Percentiles rank a stretch among this genome's conserved stretches.
Conservation (phyloP, 1,140 invertebrate species). For the Heliconius nattereri region DNA sequence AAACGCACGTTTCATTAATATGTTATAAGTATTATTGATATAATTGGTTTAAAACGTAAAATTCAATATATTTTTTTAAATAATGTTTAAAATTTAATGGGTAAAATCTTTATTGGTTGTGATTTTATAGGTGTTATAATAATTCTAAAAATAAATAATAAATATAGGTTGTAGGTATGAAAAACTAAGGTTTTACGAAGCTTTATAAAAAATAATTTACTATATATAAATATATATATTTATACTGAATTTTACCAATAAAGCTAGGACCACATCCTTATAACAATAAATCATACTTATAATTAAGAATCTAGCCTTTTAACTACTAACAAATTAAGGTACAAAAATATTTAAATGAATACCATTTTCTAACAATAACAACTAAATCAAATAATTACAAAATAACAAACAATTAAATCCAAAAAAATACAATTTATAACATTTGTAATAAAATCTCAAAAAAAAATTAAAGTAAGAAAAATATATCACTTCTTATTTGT, state of each 20-base stretch:
- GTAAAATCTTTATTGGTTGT: too few relatives aligned
- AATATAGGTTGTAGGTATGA: too few relatives aligned
- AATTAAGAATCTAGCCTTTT: not conserved
- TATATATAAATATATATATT: too few relatives aligned
- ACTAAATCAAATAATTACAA: constrained; percentile 2
- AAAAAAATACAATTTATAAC: constrained; percentile 6
- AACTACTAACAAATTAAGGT: constrained; percentile 12
- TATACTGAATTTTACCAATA: not conserved
- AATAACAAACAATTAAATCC: not conserved
- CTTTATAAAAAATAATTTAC: not conserved
- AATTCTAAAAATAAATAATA: too few relatives aligned
- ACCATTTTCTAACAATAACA: not conserved
- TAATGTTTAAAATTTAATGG: too few relatives aligned
- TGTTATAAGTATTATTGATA: not conserved
- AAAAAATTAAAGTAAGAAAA: not conserved
- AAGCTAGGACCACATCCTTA: not conserved
- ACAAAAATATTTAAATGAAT: not conserved
- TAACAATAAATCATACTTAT: not conserved
- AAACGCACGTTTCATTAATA: not conserved
- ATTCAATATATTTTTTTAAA: not conserved
- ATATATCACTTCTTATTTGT: constrained; percentile 2
- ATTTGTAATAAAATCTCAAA: not conserved
- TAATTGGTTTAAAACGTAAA: not conserved
- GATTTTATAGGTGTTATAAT: too few relatives aligned
- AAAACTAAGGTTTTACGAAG: too few relatives aligned